Evolutionary conservation across 2,888 invertebrate genomes (phyloP).

Genomic region (Agrotis clavis): DNA sequence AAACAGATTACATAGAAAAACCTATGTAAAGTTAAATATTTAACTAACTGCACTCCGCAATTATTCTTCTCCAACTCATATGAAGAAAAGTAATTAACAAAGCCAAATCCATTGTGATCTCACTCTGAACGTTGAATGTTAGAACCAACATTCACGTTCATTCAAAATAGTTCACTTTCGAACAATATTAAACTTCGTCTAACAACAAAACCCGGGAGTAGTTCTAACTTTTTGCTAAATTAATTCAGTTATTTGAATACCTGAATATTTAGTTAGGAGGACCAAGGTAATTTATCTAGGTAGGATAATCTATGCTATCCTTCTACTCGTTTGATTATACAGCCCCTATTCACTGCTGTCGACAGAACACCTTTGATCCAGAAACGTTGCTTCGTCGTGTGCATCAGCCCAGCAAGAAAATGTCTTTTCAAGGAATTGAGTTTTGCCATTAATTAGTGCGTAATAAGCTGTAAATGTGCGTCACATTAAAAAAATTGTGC

Average conservation of each 20-base stretch:
- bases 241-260: constrained; percentile 50
- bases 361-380: constrained; percentile 38
- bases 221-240: constrained; percentile 42
- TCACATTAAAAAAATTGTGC: no score
- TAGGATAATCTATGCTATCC: constrained; percentile 12
- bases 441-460: no score
- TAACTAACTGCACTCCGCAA: neutral
- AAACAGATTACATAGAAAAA: no score
- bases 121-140: constrained; percentile 2
- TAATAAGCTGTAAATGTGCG: no score
- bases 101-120: neutral
- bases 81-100: neutral
- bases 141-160: constrained; percentile 5
- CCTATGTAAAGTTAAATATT: no score
- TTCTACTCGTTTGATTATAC: constrained; percentile 31
- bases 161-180: constrained; percentile 28
- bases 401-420: no score
- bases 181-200: constrained; percentile 18
- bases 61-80: neutral
- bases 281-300: constrained; percentile 23
- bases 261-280: constrained; percentile 26
- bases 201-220: constrained; percentile 16
- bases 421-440: no score
- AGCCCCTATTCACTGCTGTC: constrained; percentile 23
- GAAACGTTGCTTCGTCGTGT: neutral